Base-by-base conservation (phyloP, 2,888 invertebrate species). In the Agonopterix heracliana region DNA sequence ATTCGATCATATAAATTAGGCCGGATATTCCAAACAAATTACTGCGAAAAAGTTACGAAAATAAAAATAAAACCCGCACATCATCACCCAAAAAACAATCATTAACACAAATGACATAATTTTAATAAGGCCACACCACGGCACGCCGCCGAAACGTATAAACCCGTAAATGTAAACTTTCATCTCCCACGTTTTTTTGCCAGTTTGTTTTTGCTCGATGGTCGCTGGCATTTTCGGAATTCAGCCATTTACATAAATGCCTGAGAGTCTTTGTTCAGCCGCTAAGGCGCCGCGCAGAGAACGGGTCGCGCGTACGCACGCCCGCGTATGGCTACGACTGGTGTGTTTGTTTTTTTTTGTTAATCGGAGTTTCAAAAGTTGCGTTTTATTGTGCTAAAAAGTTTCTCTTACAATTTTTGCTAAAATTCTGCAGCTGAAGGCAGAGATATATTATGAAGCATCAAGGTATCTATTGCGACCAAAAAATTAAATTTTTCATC, bases 161-260 rank as follows among this genome's bases (percentile, higher is more conserved):
- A 74, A 71, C 68, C 66, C 74, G 74, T 80, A 82, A 83, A 83
- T 75, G 71, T 71, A 66, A 78, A 78, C 80, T 81, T 85, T 83
- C 80, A 72, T 75, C 74, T 72, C 72, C 67, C 71, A 74, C 68
- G 71, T 71, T 77, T 83, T 82, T 83, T 78, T 71, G 62, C 63
- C 52, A 61, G 56, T 67, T 80, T 79, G 80, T 83, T 83, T 86
- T 85, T 82, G 77, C 70, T 58, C 60, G 66, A 64, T 67, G 64
- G 68, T 70, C 69, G 72, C 68, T 60, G 75, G 79, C 74, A 83
- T 82, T 83, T 84, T 85, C 76, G 83, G 84, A 81, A 85, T 85
- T 78, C 77, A 71, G 70, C 66, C 74, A 86, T 87, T 87, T 87
- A 84, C 87, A 86, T 87, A 87, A 85, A 86, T 85, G 66, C 83